A percentile compares a stretch with the other conserved stretches of the same genome.
phyloP scores from a whole-genome alignment of 1,140 invertebrate species.

The Euglossa dilemma region DNA sequence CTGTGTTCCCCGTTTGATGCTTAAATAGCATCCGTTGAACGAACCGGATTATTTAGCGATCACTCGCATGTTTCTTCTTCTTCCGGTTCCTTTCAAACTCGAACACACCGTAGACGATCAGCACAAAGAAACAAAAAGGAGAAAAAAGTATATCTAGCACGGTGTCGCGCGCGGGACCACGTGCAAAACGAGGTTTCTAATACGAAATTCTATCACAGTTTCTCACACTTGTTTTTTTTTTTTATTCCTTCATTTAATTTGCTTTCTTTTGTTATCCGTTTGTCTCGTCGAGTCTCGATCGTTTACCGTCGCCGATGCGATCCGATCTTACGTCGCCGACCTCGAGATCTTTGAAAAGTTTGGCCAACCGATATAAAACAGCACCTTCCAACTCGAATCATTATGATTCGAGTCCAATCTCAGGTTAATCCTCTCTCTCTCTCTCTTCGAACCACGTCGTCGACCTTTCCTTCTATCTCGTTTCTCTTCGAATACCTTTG shows the following conservation, averaged over 20 bases:
- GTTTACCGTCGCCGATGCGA: conserved; percentile 33
- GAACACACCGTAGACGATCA: conserved; percentile 9
- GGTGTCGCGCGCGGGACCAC: background rate
- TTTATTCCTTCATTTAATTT: too few species aligned
- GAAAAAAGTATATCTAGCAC: conserved; percentile 16
- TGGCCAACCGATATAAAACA: background rate
- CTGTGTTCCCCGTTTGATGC: background rate
- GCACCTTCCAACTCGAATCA: background rate
- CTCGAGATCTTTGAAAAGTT: conserved; percentile 12
- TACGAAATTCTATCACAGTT: conserved; percentile 75
- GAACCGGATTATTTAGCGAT: background rate
- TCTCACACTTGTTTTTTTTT: conserved; percentile 27
- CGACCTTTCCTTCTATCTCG: background rate
- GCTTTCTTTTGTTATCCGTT: background rate
- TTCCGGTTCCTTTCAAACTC: background rate
- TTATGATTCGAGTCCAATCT: background rate
- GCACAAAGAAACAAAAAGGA: background rate
- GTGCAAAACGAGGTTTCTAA: conserved; percentile 41
- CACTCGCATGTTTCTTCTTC: background rate
- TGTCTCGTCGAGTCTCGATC: conserved; percentile 19
- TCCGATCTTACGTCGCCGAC: conserved; percentile 31
- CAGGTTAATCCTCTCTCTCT: background rate
- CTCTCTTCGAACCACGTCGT: background rate
- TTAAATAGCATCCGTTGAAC: background rate
- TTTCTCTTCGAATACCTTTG: conserved; percentile 5